Conservation (phyloP, 2,113 vertebrate genomes). For the Pangasianodon gigas region DNA sequence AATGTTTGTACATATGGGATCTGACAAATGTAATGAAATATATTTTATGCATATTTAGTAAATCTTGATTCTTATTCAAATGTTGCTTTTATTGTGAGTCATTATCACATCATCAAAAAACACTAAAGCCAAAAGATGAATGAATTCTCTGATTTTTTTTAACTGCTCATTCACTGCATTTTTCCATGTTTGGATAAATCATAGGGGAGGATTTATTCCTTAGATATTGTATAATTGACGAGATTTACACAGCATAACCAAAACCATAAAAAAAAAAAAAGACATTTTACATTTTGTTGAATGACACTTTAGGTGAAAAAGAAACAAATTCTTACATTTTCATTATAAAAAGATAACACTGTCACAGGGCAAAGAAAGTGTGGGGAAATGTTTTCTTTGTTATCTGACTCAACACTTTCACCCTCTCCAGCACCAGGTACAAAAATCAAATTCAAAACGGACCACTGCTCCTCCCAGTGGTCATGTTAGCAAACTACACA, state of each 20-base stretch:
- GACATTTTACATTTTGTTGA: slow-evolving; percentile 46
- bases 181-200: slow-evolving; percentile 38
- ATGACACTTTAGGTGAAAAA: slow-evolving; percentile 44
- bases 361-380: slow-evolving; percentile 20
- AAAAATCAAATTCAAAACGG: slow-evolving; percentile 13
- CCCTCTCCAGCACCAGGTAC: not conserved
- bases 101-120: not conserved
- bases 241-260: slow-evolving; percentile 15
- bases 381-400: slow-evolving; percentile 15
- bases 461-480: slow-evolving; percentile 25
- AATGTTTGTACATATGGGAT: slow-evolving; percentile 44
- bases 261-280: slow-evolving; percentile 1
- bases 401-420: not conserved
- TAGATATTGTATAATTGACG: not conserved
- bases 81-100: not conserved
- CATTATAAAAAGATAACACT: slow-evolving; percentile 29
- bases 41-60: slow-evolving; percentile 34
- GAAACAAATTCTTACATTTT: slow-evolving; percentile 16
- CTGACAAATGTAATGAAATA: slow-evolving; percentile 44
- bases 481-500: slow-evolving; percentile 36
- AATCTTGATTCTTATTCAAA: not conserved
- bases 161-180: slow-evolving; percentile 6
- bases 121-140: not conserved
- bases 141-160: slow-evolving; percentile 29
- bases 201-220: slow-evolving; percentile 18